Base-by-base conservation (phyloP, 2,113 vertebrate genomes). In the Triplophysa siluroides region DNA sequence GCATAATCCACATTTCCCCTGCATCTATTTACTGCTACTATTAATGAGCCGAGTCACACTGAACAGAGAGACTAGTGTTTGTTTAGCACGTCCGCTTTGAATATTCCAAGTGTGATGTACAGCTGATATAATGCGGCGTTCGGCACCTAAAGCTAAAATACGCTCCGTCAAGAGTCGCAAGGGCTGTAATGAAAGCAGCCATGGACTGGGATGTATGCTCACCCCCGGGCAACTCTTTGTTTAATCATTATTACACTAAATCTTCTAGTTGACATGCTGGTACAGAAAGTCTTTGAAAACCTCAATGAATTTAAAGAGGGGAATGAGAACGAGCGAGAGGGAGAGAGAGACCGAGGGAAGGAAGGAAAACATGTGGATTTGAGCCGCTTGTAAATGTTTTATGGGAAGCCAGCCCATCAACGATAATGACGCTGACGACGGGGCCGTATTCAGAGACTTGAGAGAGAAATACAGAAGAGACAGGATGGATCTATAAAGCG, bases 331-430 rank as follows among this genome's bases (percentile, higher is more conserved):
- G 47, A 64, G 63, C 4, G 13, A 56, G 64, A 70, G 78, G 21
- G 12, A 38, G 70, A 73, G 43, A 65, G n/a, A n/a, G 71, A 29
- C 58, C 23, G 9, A 14, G 66, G 1, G 11, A n/a, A 66, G 5
- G 43, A 45, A 43, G 61, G 52, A 33, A 70, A 61, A 73, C 13
- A 61, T 26, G 52, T 23, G 85, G 83, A 67, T 82, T 82, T 84
- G 86, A 90, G 88, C 83, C 85, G 69, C 75, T 87, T 84, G 81
- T 91, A 86, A 92, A 93, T 93, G 87, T 92, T 93, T 92, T 88
- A 92, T 93, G 88, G 78, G 80, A 70, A 78, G 82, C 81, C 73
- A 26, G 78, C 84, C 84, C 71, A 86, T 52, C 78, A 87, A 93
- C 89, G 85, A 89, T 89, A 89, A 84, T 76, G 84, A 89, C 87